A percentile compares a stretch with the other conserved stretches of the same genome.
Conservation (phyloP, 2,797 vertebrate species). For the Spinus olivaceus region DNA sequence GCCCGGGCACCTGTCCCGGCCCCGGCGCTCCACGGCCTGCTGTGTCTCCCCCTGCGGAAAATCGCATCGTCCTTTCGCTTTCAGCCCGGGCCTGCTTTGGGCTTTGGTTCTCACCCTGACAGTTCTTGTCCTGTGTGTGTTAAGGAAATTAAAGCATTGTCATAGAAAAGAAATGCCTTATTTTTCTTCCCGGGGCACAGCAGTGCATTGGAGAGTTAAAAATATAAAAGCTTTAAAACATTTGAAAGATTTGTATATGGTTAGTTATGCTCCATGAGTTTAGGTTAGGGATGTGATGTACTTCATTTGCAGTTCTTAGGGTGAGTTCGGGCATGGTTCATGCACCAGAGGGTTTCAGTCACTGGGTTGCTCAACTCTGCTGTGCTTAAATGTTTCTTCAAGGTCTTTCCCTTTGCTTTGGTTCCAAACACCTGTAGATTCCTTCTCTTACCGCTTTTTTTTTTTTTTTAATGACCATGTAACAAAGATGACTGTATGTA, state of each 20-base stretch:
- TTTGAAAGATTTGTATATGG: accelerated
- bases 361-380: not conserved
- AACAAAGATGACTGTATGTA: not conserved
- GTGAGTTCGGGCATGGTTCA: not conserved
- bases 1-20: not conserved
- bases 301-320: not conserved
- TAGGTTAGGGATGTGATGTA: not conserved
- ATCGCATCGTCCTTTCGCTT: not conserved
- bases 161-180: accelerated
- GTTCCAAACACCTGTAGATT: not conserved
- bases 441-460: not conserved
- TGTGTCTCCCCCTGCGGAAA: not conserved
- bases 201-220: not conserved
- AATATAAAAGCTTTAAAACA: not conserved
- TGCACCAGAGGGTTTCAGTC: not conserved
- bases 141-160: not conserved
- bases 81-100: not conserved
- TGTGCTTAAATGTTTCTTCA: not conserved
- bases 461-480: not conserved
- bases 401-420: not conserved
- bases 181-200: not conserved
- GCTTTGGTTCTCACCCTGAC: not conserved
- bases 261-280: not conserved
- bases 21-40: not conserved
- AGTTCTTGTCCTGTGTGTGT: accelerated